A percentile compares a stretch with the other conserved stretches of the same genome.
Evolutionary conservation across 1,140 invertebrate species (phyloP).

Genomic region (Trichonephila clavata): DNA sequence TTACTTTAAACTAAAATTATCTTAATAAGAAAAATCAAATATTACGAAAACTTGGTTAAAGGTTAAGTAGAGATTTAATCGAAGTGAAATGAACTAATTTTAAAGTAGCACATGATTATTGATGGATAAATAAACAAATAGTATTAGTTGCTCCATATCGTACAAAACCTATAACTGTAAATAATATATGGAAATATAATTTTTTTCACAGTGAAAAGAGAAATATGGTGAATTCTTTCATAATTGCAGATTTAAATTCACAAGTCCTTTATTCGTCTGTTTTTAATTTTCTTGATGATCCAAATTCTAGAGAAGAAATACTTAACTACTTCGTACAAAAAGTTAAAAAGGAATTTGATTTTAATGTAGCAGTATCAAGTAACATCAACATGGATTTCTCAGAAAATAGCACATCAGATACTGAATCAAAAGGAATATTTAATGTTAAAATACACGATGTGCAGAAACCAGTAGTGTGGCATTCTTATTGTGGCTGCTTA

Average conservation of each 20-base stretch:
- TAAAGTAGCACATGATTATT: too few species aligned
- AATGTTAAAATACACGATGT: constrained; percentile 53
- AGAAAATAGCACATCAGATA: constrained; percentile 4
- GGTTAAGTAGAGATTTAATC: too few species aligned
- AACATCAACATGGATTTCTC: constrained; percentile 33
- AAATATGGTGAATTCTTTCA: constrained; percentile 67
- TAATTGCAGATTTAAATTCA: constrained; percentile 59
- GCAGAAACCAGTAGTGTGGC: constrained; percentile 61
- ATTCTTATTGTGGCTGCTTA: constrained; percentile 68
- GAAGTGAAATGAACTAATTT: too few species aligned
- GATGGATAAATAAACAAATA: too few species aligned
- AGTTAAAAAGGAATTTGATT: constrained; percentile 68
- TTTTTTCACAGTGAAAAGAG: neutral
- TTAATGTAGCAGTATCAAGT: constrained; percentile 54
- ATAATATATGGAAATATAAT: too few species aligned
- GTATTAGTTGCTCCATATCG: too few species aligned
- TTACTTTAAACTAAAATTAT: too few species aligned
- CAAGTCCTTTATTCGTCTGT: constrained; percentile 61
- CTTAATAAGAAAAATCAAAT: too few species aligned
- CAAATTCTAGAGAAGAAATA: neutral
- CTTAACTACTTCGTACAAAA: constrained; percentile 15
- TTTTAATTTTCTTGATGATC: constrained; percentile 43
- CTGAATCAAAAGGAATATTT: constrained; percentile 63
- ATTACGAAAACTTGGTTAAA: too few species aligned
- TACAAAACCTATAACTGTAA: too few species aligned